Percentiles rank a stretch among this genome's conserved stretches.
phyloP scores from a whole-genome alignment of 2,888 invertebrate genomes.

The Celastrina argiolus region DNA sequence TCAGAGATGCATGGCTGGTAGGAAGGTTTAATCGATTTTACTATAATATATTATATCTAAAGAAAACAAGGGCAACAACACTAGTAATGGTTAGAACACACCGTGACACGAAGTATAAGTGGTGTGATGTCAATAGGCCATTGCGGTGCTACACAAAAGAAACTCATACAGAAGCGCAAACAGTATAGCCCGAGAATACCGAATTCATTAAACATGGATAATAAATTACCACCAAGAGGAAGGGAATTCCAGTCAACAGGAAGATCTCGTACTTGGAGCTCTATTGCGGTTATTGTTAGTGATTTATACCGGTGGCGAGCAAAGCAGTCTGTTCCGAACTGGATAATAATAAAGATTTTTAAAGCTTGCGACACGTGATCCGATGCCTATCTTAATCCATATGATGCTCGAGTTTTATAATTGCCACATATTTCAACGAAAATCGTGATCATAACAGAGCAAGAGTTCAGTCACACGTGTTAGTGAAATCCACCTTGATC shows the following conservation, averaged over 20 bases:
- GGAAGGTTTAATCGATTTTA: neutral
- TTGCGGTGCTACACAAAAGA: too few species aligned
- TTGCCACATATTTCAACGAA: neutral
- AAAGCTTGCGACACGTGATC: neutral
- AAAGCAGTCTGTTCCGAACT: neutral
- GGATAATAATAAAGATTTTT: neutral
- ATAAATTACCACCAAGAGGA: neutral
- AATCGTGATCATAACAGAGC: too few species aligned
- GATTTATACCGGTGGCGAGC: neutral
- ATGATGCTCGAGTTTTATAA: neutral
- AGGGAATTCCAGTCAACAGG: neutral
- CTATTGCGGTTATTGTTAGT: neutral
- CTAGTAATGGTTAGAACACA: too few species aligned
- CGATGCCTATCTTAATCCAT: neutral
- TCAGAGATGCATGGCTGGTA: slow-evolving; percentile 30
- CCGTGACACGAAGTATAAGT: too few species aligned
- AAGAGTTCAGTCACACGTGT: neutral
- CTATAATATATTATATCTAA: neutral
- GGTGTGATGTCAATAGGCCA: too few species aligned
- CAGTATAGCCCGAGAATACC: neutral
- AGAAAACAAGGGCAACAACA: neutral
- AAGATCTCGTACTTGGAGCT: neutral
- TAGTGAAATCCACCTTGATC: neutral
- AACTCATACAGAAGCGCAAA: too few species aligned
- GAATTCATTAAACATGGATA: neutral